Percentiles rank a stretch among this genome's conserved stretches.
Conservation (phyloP, 2,888 invertebrate genomes). For the Agrotis ipsilon region DNA sequence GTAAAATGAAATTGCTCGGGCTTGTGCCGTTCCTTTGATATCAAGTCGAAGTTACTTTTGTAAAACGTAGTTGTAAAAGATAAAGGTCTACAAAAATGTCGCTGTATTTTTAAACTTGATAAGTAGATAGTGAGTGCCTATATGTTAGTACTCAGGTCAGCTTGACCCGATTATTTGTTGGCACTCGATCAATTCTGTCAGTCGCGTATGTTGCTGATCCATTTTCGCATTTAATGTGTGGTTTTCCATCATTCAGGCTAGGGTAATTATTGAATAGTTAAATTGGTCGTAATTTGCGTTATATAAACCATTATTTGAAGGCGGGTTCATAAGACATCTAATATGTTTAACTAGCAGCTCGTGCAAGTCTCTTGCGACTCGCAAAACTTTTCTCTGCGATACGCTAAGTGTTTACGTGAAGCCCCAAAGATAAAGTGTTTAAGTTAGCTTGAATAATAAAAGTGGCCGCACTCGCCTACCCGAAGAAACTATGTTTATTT, state of each 20-base stretch:
- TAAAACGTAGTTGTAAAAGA: slow-evolving; percentile 28
- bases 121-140: slow-evolving; percentile 58
- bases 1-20: slow-evolving; percentile 32
- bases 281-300: slow-evolving; percentile 29
- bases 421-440: slow-evolving; percentile 28
- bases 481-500: slow-evolving; percentile 24
- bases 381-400: slow-evolving; percentile 26
- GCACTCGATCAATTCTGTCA: slow-evolving; percentile 80
- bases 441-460: slow-evolving; percentile 46
- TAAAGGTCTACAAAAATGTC: slow-evolving; percentile 38
- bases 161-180: slow-evolving; percentile 76
- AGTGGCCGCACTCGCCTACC: not conserved
- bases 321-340: slow-evolving; percentile 2
- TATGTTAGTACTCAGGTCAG: slow-evolving; percentile 68
- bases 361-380: slow-evolving; percentile 15
- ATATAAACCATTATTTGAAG: slow-evolving; percentile 29
- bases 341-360: slow-evolving; percentile 20
- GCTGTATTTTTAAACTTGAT: slow-evolving; percentile 66
- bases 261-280: slow-evolving; percentile 48
- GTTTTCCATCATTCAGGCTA: slow-evolving; percentile 60
- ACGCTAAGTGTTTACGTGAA: slow-evolving; percentile 36
- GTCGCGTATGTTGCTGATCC: slow-evolving; percentile 74
- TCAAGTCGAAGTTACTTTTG: slow-evolving; percentile 32
- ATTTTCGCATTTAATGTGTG: slow-evolving; percentile 77
- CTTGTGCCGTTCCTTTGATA: slow-evolving; percentile 17